Conservation (phyloP, 2,797 vertebrate genomes). For the Lepus oiostolus region DNA sequence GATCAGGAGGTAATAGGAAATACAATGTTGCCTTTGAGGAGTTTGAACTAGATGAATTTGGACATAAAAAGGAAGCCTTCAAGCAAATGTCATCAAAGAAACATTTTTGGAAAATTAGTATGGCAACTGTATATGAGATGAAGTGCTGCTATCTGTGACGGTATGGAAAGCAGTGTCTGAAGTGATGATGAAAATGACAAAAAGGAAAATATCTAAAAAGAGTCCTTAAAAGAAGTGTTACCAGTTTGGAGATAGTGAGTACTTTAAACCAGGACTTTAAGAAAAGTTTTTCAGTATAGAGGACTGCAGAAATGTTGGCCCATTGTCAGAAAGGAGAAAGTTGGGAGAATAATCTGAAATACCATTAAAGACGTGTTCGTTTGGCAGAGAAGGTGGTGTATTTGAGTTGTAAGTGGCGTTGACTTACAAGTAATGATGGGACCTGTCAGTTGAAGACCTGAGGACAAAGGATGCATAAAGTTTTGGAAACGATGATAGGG, state of each 20-base stretch:
- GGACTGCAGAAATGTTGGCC: neutral
- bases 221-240: constrained; percentile 42
- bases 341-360: constrained; percentile 1
- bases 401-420: neutral
- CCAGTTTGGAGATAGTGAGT: neutral
- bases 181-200: neutral
- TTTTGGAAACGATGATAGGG: neutral
- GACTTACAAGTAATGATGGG: neutral
- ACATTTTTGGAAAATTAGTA: constrained; percentile 47
- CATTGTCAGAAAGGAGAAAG: constrained; percentile 37
- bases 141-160: neutral
- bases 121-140: neutral
- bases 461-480: neutral
- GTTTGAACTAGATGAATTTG: constrained; percentile 34
- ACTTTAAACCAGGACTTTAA: constrained; percentile 46
- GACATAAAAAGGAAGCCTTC: constrained; percentile 10
- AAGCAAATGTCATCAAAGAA: constrained; percentile 23
- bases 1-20: neutral
- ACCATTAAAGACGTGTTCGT: neutral
- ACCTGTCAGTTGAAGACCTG: neutral
- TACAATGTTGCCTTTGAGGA: neutral
- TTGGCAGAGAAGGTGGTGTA: neutral
- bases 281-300: neutral
- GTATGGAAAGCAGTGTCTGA: neutral
- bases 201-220: neutral